Percentiles rank a stretch among this genome's conserved stretches.
These are phyloP conservation scores for Atta texana DNA, from an alignment of 1,140 invertebrate species.

Conservation along the genomic window DNA sequence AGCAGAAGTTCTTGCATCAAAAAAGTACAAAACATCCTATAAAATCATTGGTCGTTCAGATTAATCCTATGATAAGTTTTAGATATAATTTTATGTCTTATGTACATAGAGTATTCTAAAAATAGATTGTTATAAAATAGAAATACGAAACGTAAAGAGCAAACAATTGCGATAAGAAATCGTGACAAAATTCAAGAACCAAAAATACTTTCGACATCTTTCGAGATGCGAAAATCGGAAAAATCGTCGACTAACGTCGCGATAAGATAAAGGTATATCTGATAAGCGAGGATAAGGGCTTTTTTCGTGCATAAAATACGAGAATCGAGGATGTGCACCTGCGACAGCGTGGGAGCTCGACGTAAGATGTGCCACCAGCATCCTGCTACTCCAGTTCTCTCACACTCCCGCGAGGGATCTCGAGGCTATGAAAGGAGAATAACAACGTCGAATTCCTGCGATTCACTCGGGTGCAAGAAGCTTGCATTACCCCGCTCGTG, in stretches of 20 bases:
- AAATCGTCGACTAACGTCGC: slow-evolving; percentile 8
- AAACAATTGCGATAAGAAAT: background rate
- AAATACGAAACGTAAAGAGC: background rate
- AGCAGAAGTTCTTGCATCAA: background rate
- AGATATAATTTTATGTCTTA: background rate
- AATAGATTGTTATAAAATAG: background rate
- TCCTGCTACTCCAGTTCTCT: background rate
- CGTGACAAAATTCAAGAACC: background rate
- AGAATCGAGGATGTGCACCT: slow-evolving; percentile 57
- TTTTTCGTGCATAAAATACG: slow-evolving; percentile 58
- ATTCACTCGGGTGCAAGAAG: slow-evolving; percentile 63
- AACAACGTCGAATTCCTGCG: slow-evolving; percentile 72
- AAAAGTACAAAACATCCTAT: background rate
- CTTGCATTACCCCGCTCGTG: slow-evolving; percentile 48
- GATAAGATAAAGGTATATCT: slow-evolving; percentile 31
- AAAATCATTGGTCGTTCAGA: background rate
- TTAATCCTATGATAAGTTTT: slow-evolving; percentile 15
- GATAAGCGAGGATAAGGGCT: slow-evolving; percentile 20
- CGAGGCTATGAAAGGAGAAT: slow-evolving; percentile 61
- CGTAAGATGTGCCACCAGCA: slow-evolving; percentile 61
- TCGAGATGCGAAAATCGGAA: slow-evolving; percentile 32
- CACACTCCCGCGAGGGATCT: slow-evolving; percentile 17
- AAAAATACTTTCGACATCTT: background rate
- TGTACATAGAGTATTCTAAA: background rate
- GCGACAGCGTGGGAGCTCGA: slow-evolving; percentile 52